phyloP scores from a whole-genome alignment of 1,140 invertebrate species.

The Drosophila eugracilis region DNA sequence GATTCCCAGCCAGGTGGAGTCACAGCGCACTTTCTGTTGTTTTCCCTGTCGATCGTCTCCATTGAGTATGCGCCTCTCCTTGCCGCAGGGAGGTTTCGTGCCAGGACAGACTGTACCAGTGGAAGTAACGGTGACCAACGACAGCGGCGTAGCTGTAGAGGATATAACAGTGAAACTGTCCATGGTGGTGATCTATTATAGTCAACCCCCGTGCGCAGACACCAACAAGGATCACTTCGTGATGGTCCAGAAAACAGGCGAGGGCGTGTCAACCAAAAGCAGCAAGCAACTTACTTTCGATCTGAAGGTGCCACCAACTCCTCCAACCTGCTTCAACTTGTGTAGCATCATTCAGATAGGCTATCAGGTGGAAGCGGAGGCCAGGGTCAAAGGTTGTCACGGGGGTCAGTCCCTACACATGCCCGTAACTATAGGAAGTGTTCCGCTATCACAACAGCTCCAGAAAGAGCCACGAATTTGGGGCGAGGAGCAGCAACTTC shows the following conservation, averaged over 20 bases:
- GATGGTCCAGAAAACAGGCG: conserved; percentile 85
- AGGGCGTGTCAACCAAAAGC: conserved; percentile 84
- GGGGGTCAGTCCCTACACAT: conserved; percentile 85
- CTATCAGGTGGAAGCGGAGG: conserved; percentile 88
- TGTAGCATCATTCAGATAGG: conserved; percentile 90
- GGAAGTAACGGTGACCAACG: conserved; percentile 60
- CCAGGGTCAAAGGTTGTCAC: conserved; percentile 84
- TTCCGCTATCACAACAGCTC: conserved; percentile 81
- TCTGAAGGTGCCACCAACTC: conserved; percentile 88
- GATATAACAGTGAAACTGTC: conserved; percentile 85
- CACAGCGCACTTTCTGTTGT: conserved; percentile 67
- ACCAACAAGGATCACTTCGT: conserved; percentile 86
- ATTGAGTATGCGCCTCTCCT: conserved; percentile 50
- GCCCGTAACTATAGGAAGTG: conserved; percentile 86
- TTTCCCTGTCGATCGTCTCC: conserved; percentile 70
- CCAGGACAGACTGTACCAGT: conserved; percentile 73
- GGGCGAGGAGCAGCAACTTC: conserved; percentile 33
- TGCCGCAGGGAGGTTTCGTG: conserved; percentile 76
- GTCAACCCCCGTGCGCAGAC: conserved; percentile 85
- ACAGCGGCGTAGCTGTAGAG: conserved; percentile 85
- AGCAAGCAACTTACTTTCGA: conserved; percentile 65
- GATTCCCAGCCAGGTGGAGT: conserved; percentile 65
- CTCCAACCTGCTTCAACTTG: conserved; percentile 89
- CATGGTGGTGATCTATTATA: conserved; percentile 84
- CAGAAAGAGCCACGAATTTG: conserved; percentile 36